Base-by-base conservation (phyloP, 92 coral and sea anemone genomes). In the Porites divaricata region DNA sequence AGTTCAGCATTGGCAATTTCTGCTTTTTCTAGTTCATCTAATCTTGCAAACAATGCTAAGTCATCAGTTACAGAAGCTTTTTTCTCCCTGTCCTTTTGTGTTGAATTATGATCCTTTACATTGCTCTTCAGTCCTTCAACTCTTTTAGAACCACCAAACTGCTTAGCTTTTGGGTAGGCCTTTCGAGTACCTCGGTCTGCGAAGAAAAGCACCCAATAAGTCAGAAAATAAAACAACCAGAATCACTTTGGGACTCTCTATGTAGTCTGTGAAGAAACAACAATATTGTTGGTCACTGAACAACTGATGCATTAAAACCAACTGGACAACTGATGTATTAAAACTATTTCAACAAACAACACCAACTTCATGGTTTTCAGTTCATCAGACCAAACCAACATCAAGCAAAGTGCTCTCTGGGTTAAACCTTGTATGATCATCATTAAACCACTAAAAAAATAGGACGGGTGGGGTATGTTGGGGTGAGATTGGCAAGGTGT, bases 1-100 rank as follows among this genome's bases (percentile, higher is more conserved):
- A 96, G 89, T 89, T 96, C 97, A 25, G 89, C 89, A 73, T 91
- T 95, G 54, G 52, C 78, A 76, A 58, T 58, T 76, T 96, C 99
- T 57, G 59, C 67, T 35, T 80, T 78, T 74, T 95, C 98, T 2
- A 96, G 89, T 73, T 88, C 93, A 57, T 96, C 98, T 71, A 96
- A 90, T 83, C 95, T 92, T 20, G 99, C 94, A 89, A 96, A 92
- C 79, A 96, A 85, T 64, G 83, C 87, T 17, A 85, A 76, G 10
- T 93, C 97, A 52, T 89, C 94, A 17, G 74, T 23, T n/a, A 93
- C 85, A 9, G 81, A 28, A 16, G 76, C 21, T 14, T 28, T 28
- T 15, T 59, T 17, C 16, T 63, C 15, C 11, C 51, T 62, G 15
- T 26, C 10, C 5, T 67, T 65, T 1, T 21, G 52, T 61, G 58